Base-by-base conservation (phyloP, 1,140 invertebrate genomes). In the Drosophila varians region DNA sequence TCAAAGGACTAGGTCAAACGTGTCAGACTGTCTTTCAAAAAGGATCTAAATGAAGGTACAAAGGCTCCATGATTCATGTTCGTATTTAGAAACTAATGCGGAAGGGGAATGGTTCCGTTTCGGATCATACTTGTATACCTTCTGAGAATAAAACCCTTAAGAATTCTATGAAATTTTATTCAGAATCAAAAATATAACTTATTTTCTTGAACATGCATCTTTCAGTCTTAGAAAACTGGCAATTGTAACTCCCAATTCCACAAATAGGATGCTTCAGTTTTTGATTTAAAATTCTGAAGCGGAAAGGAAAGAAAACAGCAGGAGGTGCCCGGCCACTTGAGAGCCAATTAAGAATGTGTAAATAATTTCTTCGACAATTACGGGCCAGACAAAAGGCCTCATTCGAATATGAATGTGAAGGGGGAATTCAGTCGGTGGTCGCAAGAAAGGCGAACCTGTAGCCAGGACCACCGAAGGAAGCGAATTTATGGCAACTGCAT, bases 291-390 rank as follows among this genome's bases (percentile, higher is more conserved):
- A 8, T 38, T 38, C 36, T 7, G 6, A n/a, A 8, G 14, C 34
- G 36, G 34, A 21, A 25, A 25, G 7, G 40, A 18, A 42, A 36
- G 23, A 14, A 26, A 40, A 6, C 64, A 47, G 56, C 57, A 48
- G 68, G 61, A 65, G 78, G 75, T 77, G 74, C 60, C 75, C 73
- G 69, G 70, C 77, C 80, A 86, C 80, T 86, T 86, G 80, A 86
- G 79, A 65, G 80, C 80, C 80, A 86, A 86, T 86, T 86, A 86
- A 86, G 87, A 86, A 62, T 74, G 82, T 86, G 80, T 86, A 86
- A 86, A 86, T 86, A 87, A 87, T 69, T 87, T 86, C 75, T 36
- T 34, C 55, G 80, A 87, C 80, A 86, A 86, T 86, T 87, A 71
- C 61, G 18, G 11, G 18, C 52, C 80, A 73, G 49, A 84, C 80